Conservation (phyloP, 2,888 invertebrate species). For the Drosophila melanocephala region DNA sequence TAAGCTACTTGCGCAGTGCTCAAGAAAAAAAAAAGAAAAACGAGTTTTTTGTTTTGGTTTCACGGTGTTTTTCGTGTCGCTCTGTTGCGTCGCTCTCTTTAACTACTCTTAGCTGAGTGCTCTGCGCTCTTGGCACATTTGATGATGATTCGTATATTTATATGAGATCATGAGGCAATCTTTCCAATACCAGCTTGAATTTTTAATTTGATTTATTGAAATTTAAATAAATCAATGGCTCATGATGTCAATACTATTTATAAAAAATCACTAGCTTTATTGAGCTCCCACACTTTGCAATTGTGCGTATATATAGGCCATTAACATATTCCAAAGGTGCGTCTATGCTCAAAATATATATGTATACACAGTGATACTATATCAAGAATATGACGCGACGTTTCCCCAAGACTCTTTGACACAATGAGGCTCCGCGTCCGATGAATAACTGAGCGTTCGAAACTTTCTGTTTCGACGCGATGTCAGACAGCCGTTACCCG, state of each 20-base stretch:
- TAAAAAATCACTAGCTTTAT: conserved; percentile 21
- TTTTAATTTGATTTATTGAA: conserved; percentile 15
- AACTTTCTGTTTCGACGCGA: conserved; percentile 14
- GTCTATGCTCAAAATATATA: conserved; percentile 24
- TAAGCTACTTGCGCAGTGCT: conserved; percentile 13
- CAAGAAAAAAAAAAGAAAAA: conserved; percentile 12
- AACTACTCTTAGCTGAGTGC: not conserved
- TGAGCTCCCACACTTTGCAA: not conserved
- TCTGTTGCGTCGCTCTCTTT: not conserved
- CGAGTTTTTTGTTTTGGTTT: conserved; percentile 28
- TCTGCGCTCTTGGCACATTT: conserved; percentile 9
- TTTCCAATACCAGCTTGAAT: conserved; percentile 8
- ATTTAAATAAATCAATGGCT: conserved; percentile 10
- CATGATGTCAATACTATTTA: conserved; percentile 29
- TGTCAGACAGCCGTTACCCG: conserved; percentile 21
- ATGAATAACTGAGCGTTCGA: conserved; percentile 29
- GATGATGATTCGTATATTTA: conserved; percentile 5
- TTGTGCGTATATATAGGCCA: conserved; percentile 8
- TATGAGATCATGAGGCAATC: conserved; percentile 47
- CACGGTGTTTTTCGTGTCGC: not conserved
- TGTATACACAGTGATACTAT: conserved; percentile 6
- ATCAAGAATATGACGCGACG: conserved; percentile 22
- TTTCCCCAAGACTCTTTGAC: not conserved
- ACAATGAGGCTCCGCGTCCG: conserved; percentile 23
- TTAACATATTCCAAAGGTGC: conserved; percentile 29